Evolutionary conservation across 2,797 vertebrate genomes (phyloP), one percentile per base, ranked within the genome.

Genomic region (Molossus molossus): DNA sequence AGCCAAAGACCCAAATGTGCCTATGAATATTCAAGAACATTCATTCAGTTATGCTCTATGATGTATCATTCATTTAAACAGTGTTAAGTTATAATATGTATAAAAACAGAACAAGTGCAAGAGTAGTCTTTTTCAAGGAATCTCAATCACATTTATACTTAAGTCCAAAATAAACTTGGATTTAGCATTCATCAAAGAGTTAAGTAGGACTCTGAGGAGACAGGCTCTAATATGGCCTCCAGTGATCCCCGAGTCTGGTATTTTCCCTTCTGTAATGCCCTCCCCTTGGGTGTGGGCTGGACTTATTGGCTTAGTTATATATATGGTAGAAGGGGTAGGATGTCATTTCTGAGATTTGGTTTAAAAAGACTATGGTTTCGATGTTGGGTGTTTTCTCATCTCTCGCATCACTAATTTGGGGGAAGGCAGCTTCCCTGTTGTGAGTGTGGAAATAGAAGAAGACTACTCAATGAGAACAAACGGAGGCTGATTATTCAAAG

Each of bases 1-100:
- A 85, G 53, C 58, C 53, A 75, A 94, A 65, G 21, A 40, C 23
- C 73, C 40, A 87, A 50, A 57, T 75, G 72, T 95, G 53, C 37
- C 37, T 72, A 20, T 92, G 76, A 93, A 79, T 90, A 92, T 87
- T 95, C 60, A 94, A 65, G 40, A 79, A 60, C 73, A 77, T 18
- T 33, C 20, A 50, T 67, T 89, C 33, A 79, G 8, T 75, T 55
- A 58, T 57, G 57, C 2, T 89, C 80, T 84, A 75, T 60, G 25
- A 76, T 69, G 11, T 20, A 33, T 8, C 81, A 55, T 94, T 92
- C 69, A 58, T 81, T 79, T 88, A 84, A 86, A 62, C 40, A 80
- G 6, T 81, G 9, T 79, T 67, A 90, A 86, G 12, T 89, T 83
- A 70, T 6, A 92, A 48, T 80, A 48, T 25, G 12, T 37, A 18